Base-by-base conservation (phyloP, 2,113 vertebrate genomes). In the Athene cunicularia region DNA sequence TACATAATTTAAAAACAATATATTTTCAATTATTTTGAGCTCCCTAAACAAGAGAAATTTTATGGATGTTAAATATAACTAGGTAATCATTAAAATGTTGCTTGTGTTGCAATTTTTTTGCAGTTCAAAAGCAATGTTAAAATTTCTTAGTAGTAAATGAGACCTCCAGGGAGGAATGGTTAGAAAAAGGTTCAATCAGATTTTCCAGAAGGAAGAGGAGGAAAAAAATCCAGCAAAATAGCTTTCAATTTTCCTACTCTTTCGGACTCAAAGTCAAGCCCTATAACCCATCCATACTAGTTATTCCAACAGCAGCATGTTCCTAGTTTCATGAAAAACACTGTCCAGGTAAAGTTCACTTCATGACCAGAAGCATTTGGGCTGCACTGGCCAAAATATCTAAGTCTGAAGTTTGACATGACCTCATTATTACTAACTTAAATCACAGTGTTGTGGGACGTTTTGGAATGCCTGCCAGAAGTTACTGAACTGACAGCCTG, bases 81-180 rank as follows among this genome's bases (percentile, higher is more conserved):
- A 96, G 95, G 97, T 98, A 97, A 97, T 98, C 97, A 97, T 98
- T 98, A 98, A 98, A 97, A 97, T 95, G 82, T 97, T 93, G 93
- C 97, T 97, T 96, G 80, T 92, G 95, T 96, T 97, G 98, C 97
- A 89, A 43, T 90, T 98, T 97, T 88, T 86, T 92, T 86, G 86
- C 83, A 93, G 95, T 96, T 98, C 97, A 97, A 97, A 97, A 96
- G 95, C 68, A 86, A 90, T 56, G 88, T 81, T 98, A 93, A 97
- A 94, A 95, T 96, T 98, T 96, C 74, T 97, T 97, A 75, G 91
- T 86, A 80, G 96, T 82, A 98, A 98, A 98, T 98, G 97, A 98
- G 98, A 97, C 90, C 98, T 97, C 98, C 91, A 75, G 98, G 97
- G 98, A 98, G 71, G 72, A 90, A 94, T 39, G 33, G 88, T 97